Percentiles rank a stretch among this genome's conserved stretches.
Evolutionary conservation across 1,140 invertebrate genomes (phyloP).

Genomic region (Ips typographus): DNA sequence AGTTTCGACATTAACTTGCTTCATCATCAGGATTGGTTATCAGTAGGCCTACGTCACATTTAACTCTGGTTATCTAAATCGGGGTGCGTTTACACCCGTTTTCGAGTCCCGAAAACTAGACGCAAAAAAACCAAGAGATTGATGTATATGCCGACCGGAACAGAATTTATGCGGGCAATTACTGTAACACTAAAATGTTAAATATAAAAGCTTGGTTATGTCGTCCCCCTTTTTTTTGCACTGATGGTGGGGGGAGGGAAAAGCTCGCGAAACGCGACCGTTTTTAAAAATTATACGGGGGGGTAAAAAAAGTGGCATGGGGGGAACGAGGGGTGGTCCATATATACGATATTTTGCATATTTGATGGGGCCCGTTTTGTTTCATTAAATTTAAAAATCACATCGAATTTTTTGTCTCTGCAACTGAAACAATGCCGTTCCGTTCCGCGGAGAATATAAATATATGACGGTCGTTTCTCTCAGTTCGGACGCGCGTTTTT

Average conservation of each 20-base stretch:
- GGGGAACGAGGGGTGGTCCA: constrained; percentile 28
- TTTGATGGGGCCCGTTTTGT: constrained; percentile 51
- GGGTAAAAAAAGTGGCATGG: constrained; percentile 25
- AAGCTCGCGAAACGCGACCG: no score
- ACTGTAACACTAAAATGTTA: constrained; percentile 35
- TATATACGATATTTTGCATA: constrained; percentile 47
- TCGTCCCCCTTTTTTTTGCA: constrained; percentile 3
- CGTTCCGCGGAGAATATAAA: constrained; percentile 51
- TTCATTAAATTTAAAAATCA: constrained; percentile 54
- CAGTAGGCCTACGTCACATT: no score
- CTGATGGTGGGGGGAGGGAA: no score
- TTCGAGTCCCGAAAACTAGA: no score
- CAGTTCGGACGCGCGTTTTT: constrained; percentile 51
- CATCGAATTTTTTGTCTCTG: constrained; percentile 50
- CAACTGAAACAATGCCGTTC: constrained; percentile 48
- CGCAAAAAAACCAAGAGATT: not conserved
- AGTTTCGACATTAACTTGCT: no score
- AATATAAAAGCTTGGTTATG: constrained; percentile 26
- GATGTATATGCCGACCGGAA: constrained; percentile 15
- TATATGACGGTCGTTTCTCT: constrained; percentile 50
- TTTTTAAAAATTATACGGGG: no score
- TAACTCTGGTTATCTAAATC: no score
- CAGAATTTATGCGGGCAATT: constrained; percentile 29
- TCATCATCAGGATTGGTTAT: no score
- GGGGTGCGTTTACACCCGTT: no score